phyloP scores from a whole-genome alignment of 2,113 vertebrate genomes.

The Poicephalus gulielmi region DNA sequence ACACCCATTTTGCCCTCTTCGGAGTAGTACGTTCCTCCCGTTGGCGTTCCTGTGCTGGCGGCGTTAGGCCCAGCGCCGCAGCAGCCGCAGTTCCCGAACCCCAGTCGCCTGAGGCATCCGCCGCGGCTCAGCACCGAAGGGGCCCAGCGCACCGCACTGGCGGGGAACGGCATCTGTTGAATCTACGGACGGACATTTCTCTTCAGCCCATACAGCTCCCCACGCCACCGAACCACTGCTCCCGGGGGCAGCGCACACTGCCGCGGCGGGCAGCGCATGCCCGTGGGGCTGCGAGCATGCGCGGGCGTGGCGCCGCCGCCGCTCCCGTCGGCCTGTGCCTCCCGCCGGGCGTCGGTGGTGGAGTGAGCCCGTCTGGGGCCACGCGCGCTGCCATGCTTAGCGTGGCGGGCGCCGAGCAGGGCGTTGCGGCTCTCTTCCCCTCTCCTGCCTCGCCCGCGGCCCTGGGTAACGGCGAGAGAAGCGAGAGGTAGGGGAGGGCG shows the following conservation, averaged over 20 bases:
- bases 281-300: background rate
- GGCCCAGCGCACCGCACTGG: no score
- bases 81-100: background rate
- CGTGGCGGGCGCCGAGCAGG: background rate
- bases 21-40: background rate
- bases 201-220: no score
- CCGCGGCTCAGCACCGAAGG: background rate
- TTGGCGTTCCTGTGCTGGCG: background rate
- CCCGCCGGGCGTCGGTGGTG: background rate
- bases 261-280: background rate
- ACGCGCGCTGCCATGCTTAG: background rate
- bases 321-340: background rate
- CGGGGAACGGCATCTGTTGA: fast-evolving
- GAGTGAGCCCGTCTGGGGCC: background rate
- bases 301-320: background rate
- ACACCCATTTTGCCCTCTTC: fast-evolving
- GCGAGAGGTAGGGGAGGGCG: background rate
- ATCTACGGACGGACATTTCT: fast-evolving
- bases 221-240: no score
- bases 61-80: background rate
- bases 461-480: background rate
- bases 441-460: background rate
- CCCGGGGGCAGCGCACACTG: no score
- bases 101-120: background rate
- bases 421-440: background rate